These are phyloP conservation scores for Hypercompe scribonia DNA, from an alignment of 2,888 invertebrate species.

Conservation along the genomic window DNA sequence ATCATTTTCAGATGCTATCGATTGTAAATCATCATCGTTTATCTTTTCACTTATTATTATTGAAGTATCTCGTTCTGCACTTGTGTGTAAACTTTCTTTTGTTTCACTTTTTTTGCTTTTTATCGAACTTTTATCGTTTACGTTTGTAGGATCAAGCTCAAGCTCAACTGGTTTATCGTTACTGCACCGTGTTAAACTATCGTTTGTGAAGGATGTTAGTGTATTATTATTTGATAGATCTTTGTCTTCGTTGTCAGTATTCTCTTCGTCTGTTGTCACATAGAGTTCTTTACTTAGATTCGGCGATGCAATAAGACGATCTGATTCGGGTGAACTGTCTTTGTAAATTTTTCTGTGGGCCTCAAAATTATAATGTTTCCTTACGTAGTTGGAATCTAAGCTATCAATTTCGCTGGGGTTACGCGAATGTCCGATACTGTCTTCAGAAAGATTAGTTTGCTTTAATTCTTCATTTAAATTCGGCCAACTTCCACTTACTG, in stretches of 20 bases:
- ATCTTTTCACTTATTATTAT: slow-evolving; percentile 47
- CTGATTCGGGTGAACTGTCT: slow-evolving; percentile 82
- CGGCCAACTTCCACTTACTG: slow-evolving; percentile 82
- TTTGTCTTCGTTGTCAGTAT: slow-evolving; percentile 74
- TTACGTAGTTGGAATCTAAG: slow-evolving; percentile 86
- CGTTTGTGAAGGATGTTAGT: slow-evolving; percentile 80
- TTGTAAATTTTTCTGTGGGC: slow-evolving; percentile 79
- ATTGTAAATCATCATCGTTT: slow-evolving; percentile 69
- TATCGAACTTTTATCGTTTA: slow-evolving; percentile 69
- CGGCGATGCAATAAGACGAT: slow-evolving; percentile 72
- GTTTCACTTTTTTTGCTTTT: slow-evolving; percentile 59
- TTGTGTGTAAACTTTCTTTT: slow-evolving; percentile 37
- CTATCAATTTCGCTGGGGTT: slow-evolving; percentile 87
- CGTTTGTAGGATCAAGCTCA: slow-evolving; percentile 54
- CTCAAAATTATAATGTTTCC: slow-evolving; percentile 85
- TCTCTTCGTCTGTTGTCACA: slow-evolving; percentile 75
- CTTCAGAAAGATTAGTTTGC: slow-evolving; percentile 80
- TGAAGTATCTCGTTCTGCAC: slow-evolving; percentile 35
- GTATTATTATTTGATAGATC: slow-evolving; percentile 77
- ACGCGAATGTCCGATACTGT: slow-evolving; percentile 81
- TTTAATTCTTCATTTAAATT: slow-evolving; percentile 80
- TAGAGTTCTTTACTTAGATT: slow-evolving; percentile 76
- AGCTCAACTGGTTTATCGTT: slow-evolving; percentile 65
- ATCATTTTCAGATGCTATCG: slow-evolving; percentile 81
- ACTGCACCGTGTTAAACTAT: slow-evolving; percentile 78